These are phyloP conservation scores for Palythoa caribaeorum DNA, from an alignment of 92 coral and sea anemone species.

Conservation along the genomic window DNA sequence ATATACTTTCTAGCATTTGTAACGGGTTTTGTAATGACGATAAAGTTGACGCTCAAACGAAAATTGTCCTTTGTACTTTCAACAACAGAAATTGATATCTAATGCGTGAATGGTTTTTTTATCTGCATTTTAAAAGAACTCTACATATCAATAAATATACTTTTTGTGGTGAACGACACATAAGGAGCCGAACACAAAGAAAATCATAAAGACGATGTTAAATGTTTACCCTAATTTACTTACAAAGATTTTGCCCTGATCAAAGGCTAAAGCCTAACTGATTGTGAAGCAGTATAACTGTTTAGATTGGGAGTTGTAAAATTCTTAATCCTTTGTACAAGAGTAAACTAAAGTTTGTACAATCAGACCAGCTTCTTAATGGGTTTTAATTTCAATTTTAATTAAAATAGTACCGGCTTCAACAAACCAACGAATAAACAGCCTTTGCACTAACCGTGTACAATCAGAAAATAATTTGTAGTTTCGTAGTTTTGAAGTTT, in stretches of 20 bases:
- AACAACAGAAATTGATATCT: conserved; percentile 7
- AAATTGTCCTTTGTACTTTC: neutral
- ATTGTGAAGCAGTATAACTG: neutral
- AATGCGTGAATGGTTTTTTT: neutral
- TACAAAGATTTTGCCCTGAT: neutral
- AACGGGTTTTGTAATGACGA: neutral
- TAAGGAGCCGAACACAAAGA: conserved; percentile 13
- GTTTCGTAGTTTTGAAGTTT: neutral
- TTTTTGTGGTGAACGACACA: neutral
- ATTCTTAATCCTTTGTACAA: conserved; percentile 33
- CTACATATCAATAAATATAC: conserved; percentile 14
- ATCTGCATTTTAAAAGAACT: conserved; percentile 5
- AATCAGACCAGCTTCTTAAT: conserved; percentile 34
- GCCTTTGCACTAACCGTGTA: neutral
- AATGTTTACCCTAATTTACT: conserved; percentile 5
- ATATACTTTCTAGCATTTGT: neutral
- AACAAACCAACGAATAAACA: neutral
- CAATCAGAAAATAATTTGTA: neutral
- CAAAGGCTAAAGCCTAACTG: neutral
- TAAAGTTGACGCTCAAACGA: neutral
- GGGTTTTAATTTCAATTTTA: conserved; percentile 46
- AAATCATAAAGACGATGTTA: neutral
- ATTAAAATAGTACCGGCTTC: conserved; percentile 28
- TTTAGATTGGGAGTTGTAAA: conserved; percentile 15
- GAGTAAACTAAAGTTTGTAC: conserved; percentile 37